Evolutionary conservation across 2,113 vertebrate genomes (phyloP).

Genomic region (Danio rerio): GRCz12tu NC_133194.1:17028501-17029000

Average conservation of each 20-base stretch:
- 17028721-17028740: background rate
- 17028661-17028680: constrained; percentile 28
- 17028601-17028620: background rate
- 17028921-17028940: constrained; percentile 1
- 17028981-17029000: background rate
- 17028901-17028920: background rate
- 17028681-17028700: constrained; percentile 40
- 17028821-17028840: background rate
- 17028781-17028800: constrained; percentile 5
- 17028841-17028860: background rate
- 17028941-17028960: background rate
- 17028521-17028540: background rate
- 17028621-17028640: constrained; percentile 5
- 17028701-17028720: constrained; percentile 18
- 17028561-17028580: background rate
- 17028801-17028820: background rate
- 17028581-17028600: background rate
- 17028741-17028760: background rate
- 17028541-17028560: background rate
- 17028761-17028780: background rate
- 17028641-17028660: constrained; percentile 21
- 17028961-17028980: background rate
- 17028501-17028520: background rate
- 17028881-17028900: constrained; percentile 15
- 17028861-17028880: constrained; percentile 34